A percentile compares a stretch with the other conserved stretches of the same genome.
Conservation (phyloP, 1,140 invertebrate species). For the Cephus cinctus region DNA sequence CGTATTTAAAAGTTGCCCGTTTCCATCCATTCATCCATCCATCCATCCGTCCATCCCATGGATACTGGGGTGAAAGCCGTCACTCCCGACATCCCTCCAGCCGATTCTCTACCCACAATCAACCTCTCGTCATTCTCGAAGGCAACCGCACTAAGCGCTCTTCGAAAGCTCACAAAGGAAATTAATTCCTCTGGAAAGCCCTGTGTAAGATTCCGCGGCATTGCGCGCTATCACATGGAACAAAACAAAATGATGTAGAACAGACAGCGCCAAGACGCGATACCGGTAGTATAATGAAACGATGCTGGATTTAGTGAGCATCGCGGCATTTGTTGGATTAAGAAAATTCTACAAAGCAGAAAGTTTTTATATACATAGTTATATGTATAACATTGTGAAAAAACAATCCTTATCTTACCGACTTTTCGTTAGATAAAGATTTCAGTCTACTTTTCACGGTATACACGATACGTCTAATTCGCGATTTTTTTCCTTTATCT, state of each 20-base stretch:
- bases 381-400: too few relatives aligned
- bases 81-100: background rate
- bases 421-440: too few relatives aligned
- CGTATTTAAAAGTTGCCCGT: constrained; percentile 31
- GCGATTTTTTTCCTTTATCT: too few relatives aligned
- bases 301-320: constrained; percentile 17
- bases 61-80: too few relatives aligned
- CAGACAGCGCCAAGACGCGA: background rate
- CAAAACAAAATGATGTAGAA: constrained; percentile 14
- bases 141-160: constrained; percentile 24
- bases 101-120: constrained; percentile 16
- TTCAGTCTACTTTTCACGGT: too few relatives aligned
- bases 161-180: constrained; percentile 35
- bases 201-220: constrained; percentile 15
- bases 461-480: too few relatives aligned
- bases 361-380: too few relatives aligned
- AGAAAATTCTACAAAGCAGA: too few relatives aligned
- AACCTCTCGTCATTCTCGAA: constrained; percentile 24
- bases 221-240: constrained; percentile 4
- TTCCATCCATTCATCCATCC: background rate
- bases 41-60: background rate
- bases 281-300: constrained; percentile 20
- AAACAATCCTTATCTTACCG: too few relatives aligned
- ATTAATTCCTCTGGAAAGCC: constrained; percentile 29
- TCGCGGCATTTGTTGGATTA: constrained; percentile 11